These are phyloP conservation scores for Stratiomys singularior DNA, from an alignment of 2,888 invertebrate genomes.

Conservation along the genomic window DNA sequence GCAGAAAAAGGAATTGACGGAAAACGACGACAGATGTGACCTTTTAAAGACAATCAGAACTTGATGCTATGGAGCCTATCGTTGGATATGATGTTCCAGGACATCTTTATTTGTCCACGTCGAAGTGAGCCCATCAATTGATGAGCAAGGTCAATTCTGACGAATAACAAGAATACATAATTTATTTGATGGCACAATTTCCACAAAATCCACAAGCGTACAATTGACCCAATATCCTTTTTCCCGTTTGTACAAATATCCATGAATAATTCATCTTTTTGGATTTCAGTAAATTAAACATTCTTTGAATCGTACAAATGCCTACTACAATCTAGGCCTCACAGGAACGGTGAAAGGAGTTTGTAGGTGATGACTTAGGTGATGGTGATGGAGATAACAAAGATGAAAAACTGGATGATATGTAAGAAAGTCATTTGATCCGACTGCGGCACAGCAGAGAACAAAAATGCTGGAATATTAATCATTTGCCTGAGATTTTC, in stretches of 20 bases:
- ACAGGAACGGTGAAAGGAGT: too few species aligned
- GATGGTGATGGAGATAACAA: not conserved
- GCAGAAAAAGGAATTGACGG: not conserved
- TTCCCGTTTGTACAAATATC: not conserved
- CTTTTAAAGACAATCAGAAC: conserved; percentile 3
- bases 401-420: not conserved
- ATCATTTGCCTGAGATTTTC: too few species aligned
- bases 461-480: too few species aligned
- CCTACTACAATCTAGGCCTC: not conserved
- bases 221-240: conserved; percentile 31
- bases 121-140: not conserved
- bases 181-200: conserved; percentile 8
- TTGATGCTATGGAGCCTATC: not conserved
- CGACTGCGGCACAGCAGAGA: too few species aligned
- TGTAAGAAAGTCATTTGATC: too few species aligned
- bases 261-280: conserved; percentile 26
- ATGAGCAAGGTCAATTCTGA: not conserved
- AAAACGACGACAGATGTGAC: conserved; percentile 17
- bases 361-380: not conserved
- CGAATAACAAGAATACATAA: conserved; percentile 8
- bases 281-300: conserved; percentile 20
- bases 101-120: not conserved
- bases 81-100: not conserved
- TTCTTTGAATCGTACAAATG: conserved; percentile 6
- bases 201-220: not conserved